Percentiles rank a stretch among this genome's conserved stretches.
These are phyloP conservation scores for Calameuta filiformis DNA, from an alignment of 2,888 invertebrate genomes.

Conservation along the genomic window DNA sequence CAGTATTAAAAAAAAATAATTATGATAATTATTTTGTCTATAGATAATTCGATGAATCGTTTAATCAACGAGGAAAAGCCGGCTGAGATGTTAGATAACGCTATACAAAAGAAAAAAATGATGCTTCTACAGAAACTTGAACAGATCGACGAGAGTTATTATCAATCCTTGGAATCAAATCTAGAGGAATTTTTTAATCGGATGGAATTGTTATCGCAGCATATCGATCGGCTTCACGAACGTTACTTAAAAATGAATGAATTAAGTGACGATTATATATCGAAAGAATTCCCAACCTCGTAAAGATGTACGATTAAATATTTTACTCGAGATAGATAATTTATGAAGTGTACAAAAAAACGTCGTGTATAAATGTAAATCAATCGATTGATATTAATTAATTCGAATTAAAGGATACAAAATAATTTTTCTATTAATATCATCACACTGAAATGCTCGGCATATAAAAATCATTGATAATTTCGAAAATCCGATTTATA, in stretches of 20 bases:
- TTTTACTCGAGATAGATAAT: background rate
- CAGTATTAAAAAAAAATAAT: background rate
- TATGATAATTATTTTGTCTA: background rate
- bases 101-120: background rate
- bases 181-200: constrained; percentile 21
- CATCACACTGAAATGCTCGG: background rate
- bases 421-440: background rate
- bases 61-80: too few relatives aligned
- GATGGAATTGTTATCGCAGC: constrained; percentile 28
- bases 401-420: background rate
- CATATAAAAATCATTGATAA: background rate
- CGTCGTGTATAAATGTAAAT: background rate
- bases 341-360: background rate
- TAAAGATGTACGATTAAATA: background rate
- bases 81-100: background rate
- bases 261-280: constrained; percentile 37
- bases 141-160: background rate
- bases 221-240: constrained; percentile 33
- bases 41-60: background rate
- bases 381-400: background rate
- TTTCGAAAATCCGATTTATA: background rate
- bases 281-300: constrained; percentile 22
- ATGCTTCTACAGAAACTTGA: background rate
- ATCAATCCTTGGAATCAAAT: background rate
- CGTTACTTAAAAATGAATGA: constrained; percentile 25